Evolutionary conservation across 2,888 invertebrate species (phyloP).

Genomic region (Sinelater perroti): DNA sequence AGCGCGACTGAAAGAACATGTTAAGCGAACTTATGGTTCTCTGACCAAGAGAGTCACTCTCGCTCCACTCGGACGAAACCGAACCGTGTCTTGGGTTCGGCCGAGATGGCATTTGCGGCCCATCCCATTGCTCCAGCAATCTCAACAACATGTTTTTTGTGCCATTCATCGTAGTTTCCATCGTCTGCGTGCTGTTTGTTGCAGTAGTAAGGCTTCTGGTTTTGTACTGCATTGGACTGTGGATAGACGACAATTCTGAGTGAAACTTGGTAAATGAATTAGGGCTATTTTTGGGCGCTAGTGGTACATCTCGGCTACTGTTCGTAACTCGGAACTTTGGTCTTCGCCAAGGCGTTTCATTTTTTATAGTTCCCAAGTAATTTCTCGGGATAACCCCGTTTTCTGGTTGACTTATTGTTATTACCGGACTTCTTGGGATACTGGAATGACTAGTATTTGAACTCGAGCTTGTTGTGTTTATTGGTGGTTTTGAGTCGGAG

Average conservation of each 20-base stretch:
- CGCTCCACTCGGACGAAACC: slow-evolving; percentile 79
- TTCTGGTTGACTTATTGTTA: slow-evolving; percentile 41
- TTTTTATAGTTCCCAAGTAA: slow-evolving; percentile 38
- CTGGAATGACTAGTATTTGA: slow-evolving; percentile 22
- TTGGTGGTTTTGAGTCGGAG: slow-evolving; percentile 54
- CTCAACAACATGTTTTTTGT: slow-evolving; percentile 81
- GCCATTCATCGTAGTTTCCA: slow-evolving; percentile 66
- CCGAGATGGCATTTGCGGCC: slow-evolving; percentile 62
- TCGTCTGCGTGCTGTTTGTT: neutral
- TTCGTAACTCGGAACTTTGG: slow-evolving; percentile 73
- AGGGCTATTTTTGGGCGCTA: slow-evolving; percentile 41
- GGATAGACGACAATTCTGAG: slow-evolving; percentile 42
- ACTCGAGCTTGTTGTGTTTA: neutral
- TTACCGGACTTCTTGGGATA: slow-evolving; percentile 35
- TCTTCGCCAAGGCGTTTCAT: slow-evolving; percentile 59
- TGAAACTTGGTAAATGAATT: slow-evolving; percentile 45
- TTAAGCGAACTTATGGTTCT: slow-evolving; percentile 83
- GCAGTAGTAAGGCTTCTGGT: slow-evolving; percentile 18
- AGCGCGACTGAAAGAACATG: slow-evolving; percentile 74
- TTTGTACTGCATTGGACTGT: slow-evolving; percentile 20
- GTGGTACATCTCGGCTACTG: slow-evolving; percentile 76
- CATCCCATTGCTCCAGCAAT: slow-evolving; percentile 80
- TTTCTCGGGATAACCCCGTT: slow-evolving; percentile 23
- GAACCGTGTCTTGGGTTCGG: slow-evolving; percentile 73
- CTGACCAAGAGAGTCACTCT: slow-evolving; percentile 77